phyloP scores from a whole-genome alignment of 1,140 invertebrate genomes.

The Chrysomallon squamiferum region DNA sequence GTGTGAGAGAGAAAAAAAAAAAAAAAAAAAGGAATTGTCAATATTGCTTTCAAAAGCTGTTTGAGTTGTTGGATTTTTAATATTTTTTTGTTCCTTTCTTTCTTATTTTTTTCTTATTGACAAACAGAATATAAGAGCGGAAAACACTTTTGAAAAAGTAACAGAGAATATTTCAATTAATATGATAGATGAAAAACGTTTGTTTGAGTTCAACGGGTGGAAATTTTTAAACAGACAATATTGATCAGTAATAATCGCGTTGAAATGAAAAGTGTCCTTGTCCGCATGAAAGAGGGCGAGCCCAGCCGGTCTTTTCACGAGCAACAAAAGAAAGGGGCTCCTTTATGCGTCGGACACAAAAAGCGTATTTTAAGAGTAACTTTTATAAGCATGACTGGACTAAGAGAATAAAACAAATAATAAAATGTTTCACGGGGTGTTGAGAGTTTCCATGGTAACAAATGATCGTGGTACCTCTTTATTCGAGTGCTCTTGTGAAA shows the following conservation, averaged over 20 bases:
- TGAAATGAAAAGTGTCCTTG: not conserved
- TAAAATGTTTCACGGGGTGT: not conserved
- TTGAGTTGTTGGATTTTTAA: too few relatives aligned
- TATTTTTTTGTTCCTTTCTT: too few relatives aligned
- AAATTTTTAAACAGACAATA: constrained; percentile 21
- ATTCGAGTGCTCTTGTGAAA: not conserved
- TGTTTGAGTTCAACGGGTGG: constrained; percentile 22
- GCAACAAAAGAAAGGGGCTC: not conserved
- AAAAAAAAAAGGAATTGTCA: too few relatives aligned
- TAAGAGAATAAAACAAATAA: not conserved
- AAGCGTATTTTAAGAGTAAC: not conserved
- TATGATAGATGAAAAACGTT: constrained; percentile 15
- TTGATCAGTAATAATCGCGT: constrained; percentile 17
- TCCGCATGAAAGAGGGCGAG: not conserved
- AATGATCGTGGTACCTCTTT: not conserved
- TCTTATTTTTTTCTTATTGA: too few relatives aligned
- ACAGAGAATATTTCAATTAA: constrained; percentile 17
- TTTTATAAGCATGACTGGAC: not conserved
- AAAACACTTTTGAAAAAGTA: constrained; percentile 16
- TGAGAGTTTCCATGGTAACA: not conserved
- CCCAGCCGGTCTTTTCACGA: not conserved
- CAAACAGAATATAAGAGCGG: too few relatives aligned
- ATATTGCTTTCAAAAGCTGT: too few relatives aligned
- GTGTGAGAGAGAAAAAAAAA: too few relatives aligned
- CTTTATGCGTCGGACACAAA: not conserved